A percentile compares a stretch with the other conserved stretches of the same genome.
phyloP scores from a whole-genome alignment of 1,140 invertebrate species.

The Brachionus asplanchnoidis region DNA sequence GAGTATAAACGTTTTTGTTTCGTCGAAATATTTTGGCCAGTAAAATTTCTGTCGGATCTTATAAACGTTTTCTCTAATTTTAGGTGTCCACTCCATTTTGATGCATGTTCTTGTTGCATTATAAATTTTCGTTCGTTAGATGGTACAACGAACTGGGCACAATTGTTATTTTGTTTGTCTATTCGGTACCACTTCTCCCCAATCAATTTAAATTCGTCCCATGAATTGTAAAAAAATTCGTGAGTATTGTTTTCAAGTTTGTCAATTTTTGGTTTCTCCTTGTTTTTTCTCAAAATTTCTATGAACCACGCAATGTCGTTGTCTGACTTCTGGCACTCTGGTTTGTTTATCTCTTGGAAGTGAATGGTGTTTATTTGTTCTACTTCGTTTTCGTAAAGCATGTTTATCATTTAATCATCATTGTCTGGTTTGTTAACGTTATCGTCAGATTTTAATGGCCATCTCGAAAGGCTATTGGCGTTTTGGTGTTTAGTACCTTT shows the following conservation, averaged over 20 bases:
- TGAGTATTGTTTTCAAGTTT: no score
- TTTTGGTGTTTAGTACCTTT: not conserved
- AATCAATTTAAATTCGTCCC: no score
- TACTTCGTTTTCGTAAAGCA: no score
- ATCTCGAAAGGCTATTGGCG: not conserved
- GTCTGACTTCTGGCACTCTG: not conserved
- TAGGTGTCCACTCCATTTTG: not conserved
- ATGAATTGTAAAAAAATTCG: no score
- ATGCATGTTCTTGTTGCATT: not conserved
- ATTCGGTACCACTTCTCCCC: not conserved
- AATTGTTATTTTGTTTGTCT: not conserved
- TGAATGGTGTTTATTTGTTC: not conserved
- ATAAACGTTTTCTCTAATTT: no score
- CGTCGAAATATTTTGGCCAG: not conserved
- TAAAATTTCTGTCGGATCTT: not conserved
- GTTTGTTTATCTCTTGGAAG: not conserved
- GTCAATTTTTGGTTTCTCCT: no score
- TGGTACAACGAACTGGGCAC: not conserved
- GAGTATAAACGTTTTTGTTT: not conserved
- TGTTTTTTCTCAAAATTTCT: no score
- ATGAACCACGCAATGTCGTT: no score
- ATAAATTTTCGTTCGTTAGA: not conserved
- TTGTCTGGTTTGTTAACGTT: no score
- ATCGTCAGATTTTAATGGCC: no score
- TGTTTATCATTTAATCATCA: no score